These are phyloP conservation scores for Acrobasis suavella DNA, from an alignment of 2,888 invertebrate species.

Conservation along the genomic window DNA sequence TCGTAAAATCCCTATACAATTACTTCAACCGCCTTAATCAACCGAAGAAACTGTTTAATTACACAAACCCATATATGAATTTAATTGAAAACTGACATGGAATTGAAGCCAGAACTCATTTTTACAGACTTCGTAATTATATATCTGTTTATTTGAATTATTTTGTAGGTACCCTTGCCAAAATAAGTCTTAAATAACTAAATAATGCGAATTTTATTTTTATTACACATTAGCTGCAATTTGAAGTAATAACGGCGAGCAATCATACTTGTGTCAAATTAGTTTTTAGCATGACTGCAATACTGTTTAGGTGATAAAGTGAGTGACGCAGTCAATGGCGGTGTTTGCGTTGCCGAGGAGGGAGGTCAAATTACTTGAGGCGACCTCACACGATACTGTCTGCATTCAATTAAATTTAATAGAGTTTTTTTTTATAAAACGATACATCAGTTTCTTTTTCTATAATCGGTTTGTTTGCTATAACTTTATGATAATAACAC, in stretches of 20 bases:
- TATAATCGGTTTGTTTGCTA: too few relatives aligned
- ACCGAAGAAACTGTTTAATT: constrained; percentile 16
- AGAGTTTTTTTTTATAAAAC: background rate
- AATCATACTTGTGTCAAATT: constrained; percentile 12
- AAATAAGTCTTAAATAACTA: background rate
- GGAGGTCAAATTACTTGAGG: constrained; percentile 81
- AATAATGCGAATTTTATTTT: constrained; percentile 9
- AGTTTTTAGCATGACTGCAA: constrained; percentile 2
- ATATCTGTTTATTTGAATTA: background rate
- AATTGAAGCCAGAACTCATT: background rate
- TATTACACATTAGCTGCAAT: background rate
- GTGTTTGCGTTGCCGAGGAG: constrained; percentile 34
- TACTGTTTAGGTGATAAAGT: background rate
- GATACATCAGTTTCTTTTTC: too few relatives aligned
- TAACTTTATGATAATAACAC: too few relatives aligned
- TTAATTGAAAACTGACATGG: background rate
- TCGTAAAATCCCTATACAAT: constrained; percentile 10
- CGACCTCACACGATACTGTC: constrained; percentile 46
- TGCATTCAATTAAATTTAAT: constrained; percentile 33
- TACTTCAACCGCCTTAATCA: constrained; percentile 1
- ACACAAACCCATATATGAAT: constrained; percentile 5
- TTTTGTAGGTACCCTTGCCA: background rate
- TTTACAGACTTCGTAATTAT: background rate
- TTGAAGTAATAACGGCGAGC: background rate
- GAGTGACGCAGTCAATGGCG: constrained; percentile 6